Conservation (phyloP, 2,113 vertebrate genomes). For the Nycticebus coucang region DNA sequence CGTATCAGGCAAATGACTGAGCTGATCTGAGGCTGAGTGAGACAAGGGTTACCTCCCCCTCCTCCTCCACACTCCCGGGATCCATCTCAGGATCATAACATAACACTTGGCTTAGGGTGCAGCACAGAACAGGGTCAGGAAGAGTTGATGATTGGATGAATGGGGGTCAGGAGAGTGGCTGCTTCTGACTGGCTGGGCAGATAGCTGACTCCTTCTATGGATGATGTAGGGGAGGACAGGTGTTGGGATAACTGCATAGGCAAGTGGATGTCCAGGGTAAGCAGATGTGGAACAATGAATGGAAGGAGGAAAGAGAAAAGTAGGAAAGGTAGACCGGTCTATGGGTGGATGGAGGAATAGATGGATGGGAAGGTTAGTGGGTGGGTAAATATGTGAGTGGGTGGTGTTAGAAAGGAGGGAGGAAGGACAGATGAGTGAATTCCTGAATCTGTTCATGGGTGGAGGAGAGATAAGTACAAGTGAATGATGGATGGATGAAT, state of each 20-base stretch:
- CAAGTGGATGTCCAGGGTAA: background rate
- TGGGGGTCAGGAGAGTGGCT: fast-evolving
- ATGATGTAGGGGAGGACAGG: background rate
- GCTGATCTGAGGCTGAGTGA: background rate
- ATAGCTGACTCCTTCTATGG: background rate
- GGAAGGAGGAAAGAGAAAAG: background rate
- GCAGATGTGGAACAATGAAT: background rate
- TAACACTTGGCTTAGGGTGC: background rate
- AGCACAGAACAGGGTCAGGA: background rate
- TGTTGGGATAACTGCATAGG: background rate
- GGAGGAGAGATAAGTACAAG: background rate
- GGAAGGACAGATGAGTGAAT: background rate
- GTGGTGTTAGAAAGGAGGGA: background rate
- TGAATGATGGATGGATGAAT: background rate
- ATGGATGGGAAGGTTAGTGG: background rate
- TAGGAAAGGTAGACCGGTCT: background rate
- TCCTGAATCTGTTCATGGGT: no score
- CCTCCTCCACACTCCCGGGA: background rate
- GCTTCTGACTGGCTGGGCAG: background rate
- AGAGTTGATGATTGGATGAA: background rate
- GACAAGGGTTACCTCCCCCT: background rate
- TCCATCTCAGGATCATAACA: background rate
- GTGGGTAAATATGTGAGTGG: background rate
- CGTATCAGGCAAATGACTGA: background rate
- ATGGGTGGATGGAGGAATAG: background rate